phyloP scores from a whole-genome alignment of 2,797 vertebrate species.

The Haliaeetus albicilla region DNA sequence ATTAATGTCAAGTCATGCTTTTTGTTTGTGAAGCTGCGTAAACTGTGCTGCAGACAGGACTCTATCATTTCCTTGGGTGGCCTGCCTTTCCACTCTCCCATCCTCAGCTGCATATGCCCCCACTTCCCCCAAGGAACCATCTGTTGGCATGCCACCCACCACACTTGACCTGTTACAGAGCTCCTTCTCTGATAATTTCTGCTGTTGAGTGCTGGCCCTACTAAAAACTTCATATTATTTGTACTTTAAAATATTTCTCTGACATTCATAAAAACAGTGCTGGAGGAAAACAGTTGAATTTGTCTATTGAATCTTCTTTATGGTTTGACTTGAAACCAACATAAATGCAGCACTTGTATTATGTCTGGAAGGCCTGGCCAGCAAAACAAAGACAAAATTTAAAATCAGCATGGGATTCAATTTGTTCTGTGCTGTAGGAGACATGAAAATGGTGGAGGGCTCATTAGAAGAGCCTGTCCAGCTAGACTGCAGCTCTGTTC shows the following conservation, averaged over 20 bases:
- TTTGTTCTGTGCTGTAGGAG: background rate
- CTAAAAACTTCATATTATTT: background rate
- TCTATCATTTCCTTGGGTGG: background rate
- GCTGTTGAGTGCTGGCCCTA: background rate
- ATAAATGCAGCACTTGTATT: background rate
- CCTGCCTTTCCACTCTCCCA: background rate
- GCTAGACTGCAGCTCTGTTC: background rate
- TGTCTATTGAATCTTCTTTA: background rate
- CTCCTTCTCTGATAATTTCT: background rate
- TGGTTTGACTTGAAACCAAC: background rate
- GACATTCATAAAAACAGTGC: background rate
- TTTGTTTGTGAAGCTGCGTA: background rate
- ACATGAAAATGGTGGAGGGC: background rate
- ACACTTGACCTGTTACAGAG: background rate
- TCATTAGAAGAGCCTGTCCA: background rate
- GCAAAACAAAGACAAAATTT: background rate
- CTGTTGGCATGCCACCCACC: background rate
- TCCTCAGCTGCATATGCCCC: background rate
- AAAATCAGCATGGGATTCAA: background rate
- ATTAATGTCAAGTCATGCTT: background rate
- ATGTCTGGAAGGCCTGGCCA: background rate
- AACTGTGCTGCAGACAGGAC: background rate
- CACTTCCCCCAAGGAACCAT: background rate
- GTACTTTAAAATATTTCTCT: background rate
- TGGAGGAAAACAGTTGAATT: background rate